Base-by-base conservation (phyloP, 2,888 invertebrate species). In the Ochropleura plecta region DNA sequence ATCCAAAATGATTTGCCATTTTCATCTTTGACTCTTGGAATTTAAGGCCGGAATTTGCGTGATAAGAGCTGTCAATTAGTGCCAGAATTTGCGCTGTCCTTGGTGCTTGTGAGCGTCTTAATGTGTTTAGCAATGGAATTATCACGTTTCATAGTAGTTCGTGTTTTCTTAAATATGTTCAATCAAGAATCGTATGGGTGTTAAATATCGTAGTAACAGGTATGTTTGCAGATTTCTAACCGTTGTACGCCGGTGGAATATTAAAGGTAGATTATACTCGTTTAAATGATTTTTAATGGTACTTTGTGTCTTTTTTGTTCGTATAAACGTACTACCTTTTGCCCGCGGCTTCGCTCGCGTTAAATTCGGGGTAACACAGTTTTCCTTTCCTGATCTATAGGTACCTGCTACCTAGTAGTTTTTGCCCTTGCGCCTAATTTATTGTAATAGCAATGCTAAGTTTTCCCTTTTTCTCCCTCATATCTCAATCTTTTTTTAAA, bases 51-150 rank as follows among this genome's bases (percentile, higher is more conserved):
- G 57, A 57, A 77, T 72, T 84, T 14, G 60, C 10, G 18, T 83
- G 73, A 16, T 0, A 9, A n/a, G 40, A 57, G 16, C n/a, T 49
- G 49, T 73, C 79, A 85, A 87, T 88, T 89, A 86, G 81, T 77
- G 72, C 44, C 42, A 30, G 72, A 81, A 80, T 81, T 86, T 79
- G 76, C 74, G 71, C 76, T 80, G 77, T 78, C 72, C 59, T 80
- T 44, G 71, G 63, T 75, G 70, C 62, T 63, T n/a, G 67, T 72
- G 68, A 70, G 75, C 57, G 78, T 76, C n/a, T 82, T 78, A 82
- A 86, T 76, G 67, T 57, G 53, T 65, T 67, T 46, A 71, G 51
- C 55, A 63, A 70, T 77, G 53, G 69, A 79, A 79, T 84, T 79
- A 75, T 73, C 68, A 48, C n/a, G 64, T 74, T 48, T 76, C 40